Percentiles rank a stretch among this genome's conserved stretches.
Evolutionary conservation across 1,140 invertebrate species (phyloP).

Genomic region (Lordiphosa stackelbergi): DNA sequence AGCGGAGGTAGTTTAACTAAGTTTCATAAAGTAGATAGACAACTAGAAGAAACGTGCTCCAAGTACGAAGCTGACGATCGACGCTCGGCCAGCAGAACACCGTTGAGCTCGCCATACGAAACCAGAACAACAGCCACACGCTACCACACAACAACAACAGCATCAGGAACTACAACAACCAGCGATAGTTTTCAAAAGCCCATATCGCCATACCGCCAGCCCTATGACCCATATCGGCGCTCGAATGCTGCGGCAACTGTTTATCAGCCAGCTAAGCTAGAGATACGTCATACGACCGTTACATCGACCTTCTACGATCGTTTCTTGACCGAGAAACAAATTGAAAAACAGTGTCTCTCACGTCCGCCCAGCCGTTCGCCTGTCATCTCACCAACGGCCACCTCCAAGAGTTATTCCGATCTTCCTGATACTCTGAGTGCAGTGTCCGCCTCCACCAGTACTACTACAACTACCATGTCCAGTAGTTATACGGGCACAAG

Average conservation of each 20-base stretch:
- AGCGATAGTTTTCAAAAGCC: slow-evolving; percentile 42
- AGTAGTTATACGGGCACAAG: slow-evolving; percentile 36
- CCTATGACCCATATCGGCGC: slow-evolving; percentile 45
- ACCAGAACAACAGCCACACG: slow-evolving; percentile 43
- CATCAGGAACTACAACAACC: slow-evolving; percentile 10
- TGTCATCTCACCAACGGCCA: slow-evolving; percentile 54
- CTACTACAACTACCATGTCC: slow-evolving; percentile 33
- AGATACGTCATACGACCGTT: slow-evolving; percentile 75
- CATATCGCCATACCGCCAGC: slow-evolving; percentile 62
- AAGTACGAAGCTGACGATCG: slow-evolving; percentile 67
- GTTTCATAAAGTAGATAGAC: slow-evolving; percentile 77
- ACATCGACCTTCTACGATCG: slow-evolving; percentile 76
- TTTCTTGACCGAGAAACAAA: slow-evolving; percentile 69
- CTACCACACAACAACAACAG: slow-evolving; percentile 17
- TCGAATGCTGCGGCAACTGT: slow-evolving; percentile 37
- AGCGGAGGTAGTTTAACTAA: slow-evolving; percentile 75
- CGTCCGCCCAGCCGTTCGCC: slow-evolving; percentile 62
- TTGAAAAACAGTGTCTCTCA: slow-evolving; percentile 59
- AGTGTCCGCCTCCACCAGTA: slow-evolving; percentile 10
- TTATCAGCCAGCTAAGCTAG: slow-evolving; percentile 69
- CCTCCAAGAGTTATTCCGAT: slow-evolving; percentile 59
- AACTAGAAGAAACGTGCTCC: slow-evolving; percentile 74
- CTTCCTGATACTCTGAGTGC: slow-evolving; percentile 13
- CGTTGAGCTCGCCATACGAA: slow-evolving; percentile 63
- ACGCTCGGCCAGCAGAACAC: slow-evolving; percentile 64